phyloP scores from a whole-genome alignment of 2,888 invertebrate species.

The Dascillus cervinus region DNA sequence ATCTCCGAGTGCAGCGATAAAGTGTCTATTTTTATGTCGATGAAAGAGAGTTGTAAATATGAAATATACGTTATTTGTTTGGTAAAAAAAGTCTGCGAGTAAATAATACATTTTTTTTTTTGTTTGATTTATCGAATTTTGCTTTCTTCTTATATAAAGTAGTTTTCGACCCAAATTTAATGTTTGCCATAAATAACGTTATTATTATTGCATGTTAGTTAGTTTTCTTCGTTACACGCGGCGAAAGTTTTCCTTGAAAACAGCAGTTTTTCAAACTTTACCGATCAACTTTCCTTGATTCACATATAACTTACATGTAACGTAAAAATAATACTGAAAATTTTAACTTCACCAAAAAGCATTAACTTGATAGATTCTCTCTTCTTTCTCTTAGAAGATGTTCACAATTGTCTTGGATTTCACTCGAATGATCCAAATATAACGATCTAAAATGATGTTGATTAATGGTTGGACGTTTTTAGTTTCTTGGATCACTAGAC shows the following conservation, averaged over 20 bases:
- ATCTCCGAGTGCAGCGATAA: too few relatives aligned
- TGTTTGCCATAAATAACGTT: conserved; percentile 25
- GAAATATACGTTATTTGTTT: conserved; percentile 7
- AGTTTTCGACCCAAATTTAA: conserved; percentile 22
- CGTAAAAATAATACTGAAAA: conserved; percentile 25
- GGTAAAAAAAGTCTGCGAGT: too few relatives aligned
- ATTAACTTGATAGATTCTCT: too few relatives aligned
- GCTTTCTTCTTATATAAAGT: conserved; percentile 9
- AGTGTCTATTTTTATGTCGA: too few relatives aligned
- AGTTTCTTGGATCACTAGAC: conserved; percentile 12
- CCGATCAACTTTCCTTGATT: conserved; percentile 27
- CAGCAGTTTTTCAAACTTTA: conserved; percentile 26
- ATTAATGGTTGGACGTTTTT: conserved; percentile 11
- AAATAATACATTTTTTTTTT: conserved; percentile 6
- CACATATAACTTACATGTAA: conserved; percentile 26
- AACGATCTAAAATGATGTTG: conserved; percentile 11
- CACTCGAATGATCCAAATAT: too few relatives aligned
- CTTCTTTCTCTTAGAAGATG: too few relatives aligned
- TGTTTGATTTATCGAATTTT: conserved; percentile 7
- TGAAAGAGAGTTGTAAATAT: conserved; percentile 7
- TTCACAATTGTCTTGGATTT: too few relatives aligned
- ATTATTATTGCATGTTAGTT: conserved; percentile 26
- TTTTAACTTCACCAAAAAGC: too few relatives aligned
- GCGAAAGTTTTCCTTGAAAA: conserved; percentile 21
- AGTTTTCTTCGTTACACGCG: conserved; percentile 21